Evolutionary conservation across 2,888 invertebrate genomes (phyloP), one percentile per base, ranked within the genome.

Genomic region (Sphecodes monilicornis): DNA sequence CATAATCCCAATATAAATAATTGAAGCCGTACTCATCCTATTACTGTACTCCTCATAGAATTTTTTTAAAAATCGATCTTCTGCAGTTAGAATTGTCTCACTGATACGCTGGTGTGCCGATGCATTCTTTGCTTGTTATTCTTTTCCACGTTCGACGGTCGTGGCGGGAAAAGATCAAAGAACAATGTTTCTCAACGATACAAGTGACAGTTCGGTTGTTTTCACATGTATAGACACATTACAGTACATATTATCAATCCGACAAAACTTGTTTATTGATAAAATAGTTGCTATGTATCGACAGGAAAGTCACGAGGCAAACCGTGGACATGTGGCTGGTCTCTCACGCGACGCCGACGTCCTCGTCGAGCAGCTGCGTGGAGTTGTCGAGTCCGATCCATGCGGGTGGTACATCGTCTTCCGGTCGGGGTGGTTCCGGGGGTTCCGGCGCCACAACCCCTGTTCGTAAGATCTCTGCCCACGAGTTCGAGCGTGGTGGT

Each of bases 401-500:
- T 94, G 93, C 88, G n/a, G 85, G 87, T 81, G 95, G 94, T 84
- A 90, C 95, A 92, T 90, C 95, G 95, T 85, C 95, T 95, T 91
- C 96, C 95, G 96, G 97, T 69, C 97, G 97, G 80, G 96, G 97
- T 71, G 97, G 97, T 80, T 98, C 98, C 84, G 96, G 97, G 60
- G 97, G 97, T 82, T 98, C 98, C 4, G 98, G 98, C 10, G 98
- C 98, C 77, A 98, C 98, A 87, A 99, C 99, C 79, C 99, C 99
- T 74, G 98, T 99, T 89, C 96, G 97, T 93, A 97, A 97, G 96
- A 98, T 99, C 95, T 99, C 99, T 77, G 98, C 99, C 80, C 98
- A 98, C 95, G 99, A 99, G 95, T 99, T 99, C 94, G 99, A 99
- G 95, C 97, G 98, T 16, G 98, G 98, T 39, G 98, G 98, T 87